Evolutionary conservation across 2,113 vertebrate genomes (phyloP), one percentile per base, ranked within the genome.

Genomic region (Sceloporus tristichus): DNA sequence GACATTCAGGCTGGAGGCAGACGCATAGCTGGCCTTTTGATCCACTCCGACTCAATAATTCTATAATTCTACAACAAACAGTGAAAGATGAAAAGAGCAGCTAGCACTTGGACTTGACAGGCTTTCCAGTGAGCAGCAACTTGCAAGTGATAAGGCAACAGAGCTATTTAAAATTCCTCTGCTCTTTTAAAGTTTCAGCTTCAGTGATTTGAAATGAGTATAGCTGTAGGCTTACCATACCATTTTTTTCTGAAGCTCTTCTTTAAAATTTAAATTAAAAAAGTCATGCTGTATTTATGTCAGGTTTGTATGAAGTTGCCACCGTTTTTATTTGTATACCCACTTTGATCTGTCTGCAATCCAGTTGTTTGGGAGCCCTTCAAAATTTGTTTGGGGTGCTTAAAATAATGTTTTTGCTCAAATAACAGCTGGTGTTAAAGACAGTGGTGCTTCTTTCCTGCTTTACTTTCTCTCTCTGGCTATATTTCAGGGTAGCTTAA

Each of bases 231-330:
- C 78, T 87, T 85, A 85, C 77, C 68, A 65, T 59, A 59, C 48
- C 79, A 62, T 9, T 25, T 59, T 86, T 86, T 86, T 82, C 34
- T 79, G 73, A 91, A 87, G 84, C 59, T 0, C 19, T 85, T 86
- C 77, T 90, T 87, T 91, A 92, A 91, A 93, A 81, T 65, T 90
- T 82, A 77, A 79, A 90, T 77, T 92, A 92, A 90, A 94, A 48
- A 16, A 91, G 90, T 86, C 62, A 92, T 0, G 0, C 85, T 92
- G 91, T 90, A 86, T 91, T 90, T 88, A 78, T 85, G 48, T 89
- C 86, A 53, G 79, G 79, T 65, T 92, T 71, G 4, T n/a, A 1
- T 18, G 38, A 92, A 87, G 66, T 27, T 93, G 82, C n/a, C 79
- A 56, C 87, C 25, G 70, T 90, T 86, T 81, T 94, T 62, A 84